Conservation (phyloP, 1,140 invertebrate genomes). For the Drosophila ercepeae region DNA sequence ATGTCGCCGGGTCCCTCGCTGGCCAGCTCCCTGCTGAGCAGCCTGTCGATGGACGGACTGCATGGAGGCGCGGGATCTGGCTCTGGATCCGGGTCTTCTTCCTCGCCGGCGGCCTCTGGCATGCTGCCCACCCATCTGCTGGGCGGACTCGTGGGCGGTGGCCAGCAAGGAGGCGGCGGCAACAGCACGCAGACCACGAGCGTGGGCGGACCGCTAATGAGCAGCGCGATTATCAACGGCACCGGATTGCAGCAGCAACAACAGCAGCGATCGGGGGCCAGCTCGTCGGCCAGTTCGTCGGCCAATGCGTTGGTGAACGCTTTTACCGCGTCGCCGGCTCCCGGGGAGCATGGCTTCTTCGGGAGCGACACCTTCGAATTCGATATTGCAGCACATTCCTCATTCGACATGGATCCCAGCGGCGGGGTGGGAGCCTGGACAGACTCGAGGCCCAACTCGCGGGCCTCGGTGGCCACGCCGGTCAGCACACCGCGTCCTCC, state of each 20-base stretch:
- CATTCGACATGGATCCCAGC: slow-evolving; percentile 79
- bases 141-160: slow-evolving; percentile 78
- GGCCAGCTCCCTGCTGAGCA: slow-evolving; percentile 69
- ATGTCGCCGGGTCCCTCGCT: slow-evolving; percentile 74
- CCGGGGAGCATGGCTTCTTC: slow-evolving; percentile 65
- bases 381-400: slow-evolving; percentile 81
- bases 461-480: slow-evolving; percentile 78
- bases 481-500: slow-evolving; percentile 80
- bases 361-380: slow-evolving; percentile 76
- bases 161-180: slow-evolving; percentile 43
- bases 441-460: slow-evolving; percentile 82
- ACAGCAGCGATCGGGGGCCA: slow-evolving; percentile 71
- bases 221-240: slow-evolving; percentile 87
- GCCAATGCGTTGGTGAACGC: slow-evolving; percentile 62
- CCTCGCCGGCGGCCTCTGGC: slow-evolving; percentile 34
- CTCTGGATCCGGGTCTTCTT: slow-evolving; percentile 38
- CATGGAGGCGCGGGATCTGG: slow-evolving; percentile 11
- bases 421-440: slow-evolving; percentile 72
- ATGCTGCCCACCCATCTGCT: slow-evolving; percentile 61
- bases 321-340: slow-evolving; percentile 70
- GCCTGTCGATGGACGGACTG: slow-evolving; percentile 71
- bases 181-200: slow-evolving; percentile 68
- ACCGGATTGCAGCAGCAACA: slow-evolving; percentile 83
- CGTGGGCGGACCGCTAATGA: slow-evolving; percentile 87
- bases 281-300: slow-evolving; percentile 60